These are phyloP conservation scores for Sphenopsis melanotis DNA, from an alignment of 2,797 vertebrate genomes.

Conservation along the genomic window DNA sequence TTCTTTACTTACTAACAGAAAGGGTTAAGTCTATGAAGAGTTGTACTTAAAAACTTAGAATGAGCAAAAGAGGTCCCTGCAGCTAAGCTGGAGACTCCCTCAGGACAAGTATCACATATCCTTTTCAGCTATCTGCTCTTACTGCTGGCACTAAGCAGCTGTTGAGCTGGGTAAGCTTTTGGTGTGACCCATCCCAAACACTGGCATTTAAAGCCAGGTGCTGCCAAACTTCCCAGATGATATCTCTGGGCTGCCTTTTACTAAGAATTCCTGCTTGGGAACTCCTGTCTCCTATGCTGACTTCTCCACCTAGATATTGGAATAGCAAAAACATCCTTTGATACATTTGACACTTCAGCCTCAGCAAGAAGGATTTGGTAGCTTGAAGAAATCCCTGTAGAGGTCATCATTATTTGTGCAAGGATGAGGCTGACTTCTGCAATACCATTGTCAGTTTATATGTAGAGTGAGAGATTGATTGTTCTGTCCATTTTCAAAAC, in stretches of 20 bases:
- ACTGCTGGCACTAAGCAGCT: background rate
- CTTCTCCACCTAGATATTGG: background rate
- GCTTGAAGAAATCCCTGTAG: background rate
- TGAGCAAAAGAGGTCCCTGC: background rate
- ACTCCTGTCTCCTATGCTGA: background rate
- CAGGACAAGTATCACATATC: too few relatives aligned
- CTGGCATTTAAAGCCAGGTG: background rate
- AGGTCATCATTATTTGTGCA: background rate
- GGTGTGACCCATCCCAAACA: background rate
- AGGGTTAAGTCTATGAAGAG: background rate
- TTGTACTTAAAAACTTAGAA: background rate
- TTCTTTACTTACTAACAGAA: background rate
- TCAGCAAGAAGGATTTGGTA: background rate
- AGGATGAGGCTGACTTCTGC: background rate
- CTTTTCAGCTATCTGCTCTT: background rate
- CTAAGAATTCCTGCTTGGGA: background rate
- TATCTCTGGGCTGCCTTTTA: background rate
- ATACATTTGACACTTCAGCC: background rate
- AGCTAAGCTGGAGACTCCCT: background rate
- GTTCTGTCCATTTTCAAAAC: background rate
- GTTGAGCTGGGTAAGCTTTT: background rate
- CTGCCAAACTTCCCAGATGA: background rate
- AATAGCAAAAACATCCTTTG: background rate
- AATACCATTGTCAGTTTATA: background rate
- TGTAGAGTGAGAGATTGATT: accelerated